A percentile compares a stretch with the other conserved stretches of the same genome.
Evolutionary conservation across 1,140 invertebrate species (phyloP).

Genomic region (Prorops nasuta): DNA sequence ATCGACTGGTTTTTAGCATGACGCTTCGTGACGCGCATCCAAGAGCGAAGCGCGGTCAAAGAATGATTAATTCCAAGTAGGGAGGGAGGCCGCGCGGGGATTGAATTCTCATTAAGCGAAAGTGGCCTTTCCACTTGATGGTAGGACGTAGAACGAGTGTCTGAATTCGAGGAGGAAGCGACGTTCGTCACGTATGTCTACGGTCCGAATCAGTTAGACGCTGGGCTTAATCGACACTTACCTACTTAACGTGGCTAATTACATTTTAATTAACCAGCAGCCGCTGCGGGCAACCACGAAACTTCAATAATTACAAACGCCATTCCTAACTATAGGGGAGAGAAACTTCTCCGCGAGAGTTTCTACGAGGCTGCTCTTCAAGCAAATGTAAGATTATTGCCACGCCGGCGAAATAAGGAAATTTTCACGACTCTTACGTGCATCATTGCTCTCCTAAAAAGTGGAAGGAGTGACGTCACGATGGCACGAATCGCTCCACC

Average conservation of each 20-base stretch:
- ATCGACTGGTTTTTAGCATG: too few species aligned
- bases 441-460: too few species aligned
- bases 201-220: too few species aligned
- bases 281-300: too few species aligned
- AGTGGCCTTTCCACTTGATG: not conserved
- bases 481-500: too few species aligned
- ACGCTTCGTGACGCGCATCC: not conserved
- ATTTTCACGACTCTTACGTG: constrained; percentile 28
- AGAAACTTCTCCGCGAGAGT: too few species aligned
- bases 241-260: constrained; percentile 41
- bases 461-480: too few species aligned
- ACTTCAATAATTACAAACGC: too few species aligned
- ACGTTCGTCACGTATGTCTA: not conserved
- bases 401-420: constrained; percentile 9
- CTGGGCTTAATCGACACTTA: constrained; percentile 24
- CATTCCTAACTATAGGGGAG: too few species aligned
- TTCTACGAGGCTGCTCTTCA: too few species aligned
- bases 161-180: not conserved
- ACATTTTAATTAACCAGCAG: constrained; percentile 34
- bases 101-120: not conserved
- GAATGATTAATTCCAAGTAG: constrained; percentile 1
- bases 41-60: not conserved
- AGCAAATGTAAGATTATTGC: too few species aligned
- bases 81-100: not conserved
- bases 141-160: not conserved